phyloP scores from a whole-genome alignment of 1,140 invertebrate genomes.

The Drosophila tristis region DNA sequence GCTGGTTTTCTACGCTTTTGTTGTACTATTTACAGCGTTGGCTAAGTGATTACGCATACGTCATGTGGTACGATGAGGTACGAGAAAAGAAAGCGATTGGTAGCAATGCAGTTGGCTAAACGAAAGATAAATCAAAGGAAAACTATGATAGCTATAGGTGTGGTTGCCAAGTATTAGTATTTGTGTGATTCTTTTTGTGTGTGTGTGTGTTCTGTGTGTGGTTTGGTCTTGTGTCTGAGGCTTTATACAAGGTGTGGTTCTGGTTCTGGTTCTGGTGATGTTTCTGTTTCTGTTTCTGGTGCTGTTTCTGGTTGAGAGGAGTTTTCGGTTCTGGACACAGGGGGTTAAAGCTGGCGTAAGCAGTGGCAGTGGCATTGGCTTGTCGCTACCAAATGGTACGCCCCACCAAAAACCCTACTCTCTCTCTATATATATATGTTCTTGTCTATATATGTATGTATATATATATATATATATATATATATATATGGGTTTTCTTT shows the following conservation, averaged over 20 bases:
- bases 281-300: not conserved
- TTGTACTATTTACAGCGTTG: slow-evolving; percentile 51
- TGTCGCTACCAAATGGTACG: slow-evolving; percentile 5
- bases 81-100: slow-evolving; percentile 53
- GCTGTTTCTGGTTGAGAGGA: slow-evolving; percentile 19
- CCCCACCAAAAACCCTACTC: slow-evolving; percentile 35
- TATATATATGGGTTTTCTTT: slow-evolving; percentile 36
- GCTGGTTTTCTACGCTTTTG: slow-evolving; percentile 14
- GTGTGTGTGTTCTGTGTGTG: slow-evolving; percentile 4
- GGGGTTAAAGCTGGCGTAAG: not conserved
- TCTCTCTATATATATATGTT: slow-evolving; percentile 12
- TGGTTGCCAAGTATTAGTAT: slow-evolving; percentile 30
- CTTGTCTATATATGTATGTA: slow-evolving; percentile 3
- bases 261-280: slow-evolving; percentile 1
- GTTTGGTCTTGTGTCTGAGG: slow-evolving; percentile 7
- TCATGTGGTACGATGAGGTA: slow-evolving; percentile 64
- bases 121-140: slow-evolving; percentile 60
- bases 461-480: slow-evolving; percentile 31
- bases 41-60: slow-evolving; percentile 70
- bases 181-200: not conserved
- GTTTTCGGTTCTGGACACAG: slow-evolving; percentile 19
- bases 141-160: slow-evolving; percentile 68
- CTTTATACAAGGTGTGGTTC: slow-evolving; percentile 43
- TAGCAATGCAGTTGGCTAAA: slow-evolving; percentile 72
- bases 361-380: not conserved